Base-by-base conservation (phyloP, 1,140 invertebrate species). In the Drosophila bipectinata region DNA sequence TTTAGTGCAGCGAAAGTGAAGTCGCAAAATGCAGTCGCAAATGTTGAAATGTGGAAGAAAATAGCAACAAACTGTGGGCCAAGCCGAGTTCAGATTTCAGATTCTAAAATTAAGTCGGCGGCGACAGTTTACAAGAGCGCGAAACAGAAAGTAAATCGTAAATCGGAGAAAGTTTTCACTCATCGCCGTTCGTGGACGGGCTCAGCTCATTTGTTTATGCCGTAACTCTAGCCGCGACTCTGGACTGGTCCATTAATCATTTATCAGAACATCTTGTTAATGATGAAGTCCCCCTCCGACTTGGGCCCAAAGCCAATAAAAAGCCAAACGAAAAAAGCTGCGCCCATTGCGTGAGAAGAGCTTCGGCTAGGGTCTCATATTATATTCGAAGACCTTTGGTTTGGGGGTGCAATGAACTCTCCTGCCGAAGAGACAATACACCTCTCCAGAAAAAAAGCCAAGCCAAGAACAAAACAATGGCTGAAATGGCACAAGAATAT, bases 131-230 rank as follows among this genome's bases (percentile, higher is more conserved):
- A 74, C 79, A 77, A 69, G 79, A 72, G 28, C 49, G 63, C 60
- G 81, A 87, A 85, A 87, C 82, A 82, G 82, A 85, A 85, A 85
- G 82, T 85, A 87, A 85, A 85, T 85, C 78, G 74, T 87, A 87
- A 81, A 82, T 77, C 82, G 61, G 82, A 76, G 82, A 85, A 85
- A 85, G 82, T 85, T 77, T 44, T 59, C 47, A 28, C 37, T 39
- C 55, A 66, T 66, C 55, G 12, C 45, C 63, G 8, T 15, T 32
- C n/a, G 49, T 63, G 34, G 41, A 8, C 26, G 44, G 26, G 32
- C 34, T 34, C 15, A 53, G 45, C 75, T 75, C 59, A 82, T 83
- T 83, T 82, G 79, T 47, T 64, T 83, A 83, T 83, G 79, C 71
- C 80, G 79, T 83, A 83, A 83, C 80, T 48, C 72, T 61, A 69